Conservation (phyloP, 2,797 vertebrate genomes). For the Hippocampus kuda region DNA sequence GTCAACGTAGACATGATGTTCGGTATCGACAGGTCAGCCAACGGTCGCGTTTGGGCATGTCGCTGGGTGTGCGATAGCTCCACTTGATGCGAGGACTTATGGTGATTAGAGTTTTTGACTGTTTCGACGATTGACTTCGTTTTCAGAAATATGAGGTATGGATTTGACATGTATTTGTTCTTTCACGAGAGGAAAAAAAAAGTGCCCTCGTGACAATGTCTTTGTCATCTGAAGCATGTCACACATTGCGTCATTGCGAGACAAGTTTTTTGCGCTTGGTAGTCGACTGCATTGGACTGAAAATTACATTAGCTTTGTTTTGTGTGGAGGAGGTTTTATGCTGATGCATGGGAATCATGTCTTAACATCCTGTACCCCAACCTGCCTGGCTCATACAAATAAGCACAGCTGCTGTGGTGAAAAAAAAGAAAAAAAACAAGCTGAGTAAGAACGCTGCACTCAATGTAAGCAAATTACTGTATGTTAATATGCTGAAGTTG, state of each 20-base stretch:
- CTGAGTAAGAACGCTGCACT: conserved; percentile 36
- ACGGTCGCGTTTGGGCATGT: not conserved
- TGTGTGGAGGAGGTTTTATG: conserved; percentile 39
- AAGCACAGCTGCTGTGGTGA: conserved; percentile 50
- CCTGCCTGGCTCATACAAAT: conserved; percentile 48
- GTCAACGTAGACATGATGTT: too few species aligned
- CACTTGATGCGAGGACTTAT: too few species aligned
- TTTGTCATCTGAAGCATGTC: conserved; percentile 17
- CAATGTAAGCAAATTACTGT: conserved; percentile 13
- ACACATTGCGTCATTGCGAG: conserved; percentile 20
- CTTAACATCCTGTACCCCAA: conserved; percentile 43
- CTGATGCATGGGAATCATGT: conserved; percentile 54
- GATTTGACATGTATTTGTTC: too few species aligned
- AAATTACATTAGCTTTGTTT: conserved; percentile 50
- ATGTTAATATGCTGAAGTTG: conserved; percentile 12
- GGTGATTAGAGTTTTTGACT: too few species aligned
- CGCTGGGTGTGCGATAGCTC: too few species aligned
- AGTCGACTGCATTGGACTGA: conserved; percentile 34
- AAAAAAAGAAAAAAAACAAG: conserved; percentile 38
- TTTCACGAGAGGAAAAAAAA: too few species aligned
- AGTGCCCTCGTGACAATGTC: not conserved
- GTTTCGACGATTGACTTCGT: too few species aligned
- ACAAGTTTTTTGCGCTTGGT: conserved; percentile 33
- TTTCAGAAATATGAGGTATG: too few species aligned
- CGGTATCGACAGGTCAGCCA: too few species aligned